Conservation (phyloP, 1,140 invertebrate genomes). For the Lepidurus arcticus region DNA sequence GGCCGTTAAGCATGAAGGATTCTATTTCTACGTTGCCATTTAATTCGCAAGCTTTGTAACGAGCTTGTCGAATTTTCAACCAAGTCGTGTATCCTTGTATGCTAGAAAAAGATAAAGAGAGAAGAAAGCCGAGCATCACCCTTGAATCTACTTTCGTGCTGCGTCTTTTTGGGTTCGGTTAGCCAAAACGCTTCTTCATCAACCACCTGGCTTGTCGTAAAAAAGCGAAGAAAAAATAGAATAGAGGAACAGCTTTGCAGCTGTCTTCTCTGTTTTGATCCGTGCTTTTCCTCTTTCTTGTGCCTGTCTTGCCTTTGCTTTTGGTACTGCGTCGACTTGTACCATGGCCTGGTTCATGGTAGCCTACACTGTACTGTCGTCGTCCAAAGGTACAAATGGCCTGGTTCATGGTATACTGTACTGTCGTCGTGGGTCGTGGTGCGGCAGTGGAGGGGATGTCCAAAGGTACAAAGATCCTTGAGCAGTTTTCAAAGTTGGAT, state of each 20-base stretch:
- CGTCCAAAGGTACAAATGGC: neutral
- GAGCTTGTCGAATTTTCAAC: too few species aligned
- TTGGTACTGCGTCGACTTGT: neutral
- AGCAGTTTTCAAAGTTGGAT: too few species aligned
- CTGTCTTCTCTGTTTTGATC: conserved; percentile 18
- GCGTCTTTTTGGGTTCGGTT: neutral
- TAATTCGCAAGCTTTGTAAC: too few species aligned
- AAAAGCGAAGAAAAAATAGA: neutral
- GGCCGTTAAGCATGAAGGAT: too few species aligned
- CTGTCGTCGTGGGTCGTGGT: too few species aligned
- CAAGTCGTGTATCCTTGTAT: too few species aligned
- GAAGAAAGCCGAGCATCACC: neutral
- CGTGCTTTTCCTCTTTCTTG: neutral
- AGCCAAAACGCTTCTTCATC: neutral
- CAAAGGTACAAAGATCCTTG: neutral
- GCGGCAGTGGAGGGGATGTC: too few species aligned
- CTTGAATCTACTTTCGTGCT: neutral
- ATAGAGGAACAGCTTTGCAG: neutral
- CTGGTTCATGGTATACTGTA: too few species aligned
- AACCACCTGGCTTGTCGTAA: neutral
- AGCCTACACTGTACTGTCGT: too few species aligned
- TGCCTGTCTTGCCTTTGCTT: neutral
- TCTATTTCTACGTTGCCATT: too few species aligned
- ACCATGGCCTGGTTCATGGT: too few species aligned
- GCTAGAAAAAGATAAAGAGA: too few species aligned